Conservation (phyloP, 2,888 invertebrate species). For the Papilio elwesi region DNA sequence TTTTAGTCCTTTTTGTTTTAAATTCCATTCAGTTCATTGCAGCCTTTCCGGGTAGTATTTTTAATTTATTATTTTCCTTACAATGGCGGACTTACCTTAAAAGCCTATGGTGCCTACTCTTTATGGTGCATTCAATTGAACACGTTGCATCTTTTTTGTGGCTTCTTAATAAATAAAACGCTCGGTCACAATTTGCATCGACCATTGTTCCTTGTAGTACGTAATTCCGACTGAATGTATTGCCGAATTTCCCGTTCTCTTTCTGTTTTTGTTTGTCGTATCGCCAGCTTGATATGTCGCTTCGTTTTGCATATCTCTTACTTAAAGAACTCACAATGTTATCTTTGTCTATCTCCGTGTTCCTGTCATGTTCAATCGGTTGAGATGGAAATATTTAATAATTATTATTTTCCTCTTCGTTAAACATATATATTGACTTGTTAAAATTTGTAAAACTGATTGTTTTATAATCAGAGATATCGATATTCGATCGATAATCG, state of each 20-base stretch:
- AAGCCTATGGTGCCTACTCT: constrained; percentile 59
- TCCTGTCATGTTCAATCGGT: constrained; percentile 34
- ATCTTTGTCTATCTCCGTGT: constrained; percentile 37
- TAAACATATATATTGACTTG: not conserved
- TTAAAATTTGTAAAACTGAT: too few species aligned
- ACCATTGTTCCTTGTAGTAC: constrained; percentile 74
- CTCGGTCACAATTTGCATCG: constrained; percentile 74
- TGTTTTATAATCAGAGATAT: too few species aligned
- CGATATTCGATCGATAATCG: too few species aligned
- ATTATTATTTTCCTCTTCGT: constrained; percentile 4
- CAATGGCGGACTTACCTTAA: constrained; percentile 65
- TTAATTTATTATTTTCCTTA: constrained; percentile 63
- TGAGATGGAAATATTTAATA: constrained; percentile 27
- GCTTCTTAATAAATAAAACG: constrained; percentile 67
- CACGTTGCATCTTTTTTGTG: constrained; percentile 63
- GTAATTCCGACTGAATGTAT: constrained; percentile 69
- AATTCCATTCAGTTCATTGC: constrained; percentile 51
- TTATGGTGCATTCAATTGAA: constrained; percentile 69
- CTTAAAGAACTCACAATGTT: constrained; percentile 25
- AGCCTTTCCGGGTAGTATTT: constrained; percentile 60
- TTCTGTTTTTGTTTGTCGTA: constrained; percentile 55
- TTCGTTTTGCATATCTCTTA: constrained; percentile 36
- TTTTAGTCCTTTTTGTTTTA: constrained; percentile 47
- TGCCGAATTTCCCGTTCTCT: constrained; percentile 56
- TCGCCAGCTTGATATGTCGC: constrained; percentile 35